These are phyloP conservation scores for Tetrax tetrax DNA, from an alignment of 2,113 vertebrate species.

Conservation along the genomic window DNA sequence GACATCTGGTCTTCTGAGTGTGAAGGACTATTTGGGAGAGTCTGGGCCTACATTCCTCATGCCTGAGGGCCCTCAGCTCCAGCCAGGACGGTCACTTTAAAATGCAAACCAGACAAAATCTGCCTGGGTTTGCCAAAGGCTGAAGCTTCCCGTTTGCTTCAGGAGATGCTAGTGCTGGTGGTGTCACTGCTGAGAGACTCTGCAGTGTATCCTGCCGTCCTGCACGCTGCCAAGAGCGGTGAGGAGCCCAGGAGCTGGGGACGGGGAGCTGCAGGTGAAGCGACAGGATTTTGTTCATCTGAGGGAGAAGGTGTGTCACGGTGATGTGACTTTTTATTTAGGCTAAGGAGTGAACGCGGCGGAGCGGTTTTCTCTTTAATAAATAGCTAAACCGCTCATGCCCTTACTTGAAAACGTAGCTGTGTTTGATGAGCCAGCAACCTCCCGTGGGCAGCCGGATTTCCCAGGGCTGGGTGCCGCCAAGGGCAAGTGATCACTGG, in stretches of 20 bases:
- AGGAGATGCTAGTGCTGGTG: not conserved
- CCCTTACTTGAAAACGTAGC: not conserved
- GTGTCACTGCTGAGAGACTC: not conserved
- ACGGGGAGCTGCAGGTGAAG: not conserved
- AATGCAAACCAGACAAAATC: not conserved
- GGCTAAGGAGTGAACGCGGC: not conserved
- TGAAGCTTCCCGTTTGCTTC: not conserved
- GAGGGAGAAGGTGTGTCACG: not conserved
- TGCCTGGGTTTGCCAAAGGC: not conserved
- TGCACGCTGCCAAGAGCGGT: not conserved
- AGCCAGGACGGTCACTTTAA: not conserved
- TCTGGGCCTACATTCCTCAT: not conserved
- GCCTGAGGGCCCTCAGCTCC: not conserved
- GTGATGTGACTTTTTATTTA: not conserved
- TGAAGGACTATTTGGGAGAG: not conserved
- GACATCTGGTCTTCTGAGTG: not conserved
- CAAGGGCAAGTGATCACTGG: not conserved
- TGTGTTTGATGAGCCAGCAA: not conserved
- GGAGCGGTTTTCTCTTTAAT: not conserved
- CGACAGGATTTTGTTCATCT: not conserved
- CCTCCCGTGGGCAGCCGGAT: not conserved
- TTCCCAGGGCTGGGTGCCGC: constrained; percentile 1
- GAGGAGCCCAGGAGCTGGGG: not conserved
- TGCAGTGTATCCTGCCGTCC: not conserved
- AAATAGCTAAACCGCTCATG: not conserved